Percentiles rank a stretch among this genome's conserved stretches.
Conservation (phyloP, 2,113 vertebrate genomes). For the Crypturellus undulatus region DNA sequence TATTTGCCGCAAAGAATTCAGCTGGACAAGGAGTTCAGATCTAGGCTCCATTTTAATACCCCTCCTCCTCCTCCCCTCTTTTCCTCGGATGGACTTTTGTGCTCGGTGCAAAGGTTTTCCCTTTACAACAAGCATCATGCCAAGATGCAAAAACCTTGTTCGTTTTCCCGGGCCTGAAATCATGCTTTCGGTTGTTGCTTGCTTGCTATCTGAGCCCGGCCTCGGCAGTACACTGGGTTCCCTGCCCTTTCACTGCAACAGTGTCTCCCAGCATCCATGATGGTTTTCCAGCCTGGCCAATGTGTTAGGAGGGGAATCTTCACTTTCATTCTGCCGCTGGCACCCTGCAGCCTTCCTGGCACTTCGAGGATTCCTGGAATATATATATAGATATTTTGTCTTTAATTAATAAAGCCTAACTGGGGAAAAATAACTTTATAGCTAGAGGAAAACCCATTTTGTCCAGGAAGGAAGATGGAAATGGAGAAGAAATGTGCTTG, state of each 20-base stretch:
- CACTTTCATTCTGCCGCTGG: not conserved
- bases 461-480: not conserved
- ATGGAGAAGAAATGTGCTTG: not conserved
- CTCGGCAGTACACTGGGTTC: rapidly evolving
- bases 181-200: not conserved
- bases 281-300: not conserved
- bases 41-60: slow-evolving; percentile 57
- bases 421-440: not conserved
- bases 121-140: not conserved
- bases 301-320: not conserved
- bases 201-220: not conserved
- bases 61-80: slow-evolving; percentile 5
- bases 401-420: not conserved
- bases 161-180: not conserved
- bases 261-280: too few relatives aligned
- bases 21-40: slow-evolving; percentile 2
- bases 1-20: slow-evolving; percentile 63
- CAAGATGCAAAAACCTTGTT: slow-evolving; percentile 21
- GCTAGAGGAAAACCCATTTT: not conserved
- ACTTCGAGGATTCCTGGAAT: not conserved
- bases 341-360: not conserved
- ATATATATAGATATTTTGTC: not conserved
- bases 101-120: slow-evolving; percentile 38
- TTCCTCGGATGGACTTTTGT: not conserved
- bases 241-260: not conserved